Evolutionary conservation across 1,140 invertebrate species (phyloP), one percentile per base, ranked within the genome.

Genomic region (Zeugodacus cucurbitae): DNA sequence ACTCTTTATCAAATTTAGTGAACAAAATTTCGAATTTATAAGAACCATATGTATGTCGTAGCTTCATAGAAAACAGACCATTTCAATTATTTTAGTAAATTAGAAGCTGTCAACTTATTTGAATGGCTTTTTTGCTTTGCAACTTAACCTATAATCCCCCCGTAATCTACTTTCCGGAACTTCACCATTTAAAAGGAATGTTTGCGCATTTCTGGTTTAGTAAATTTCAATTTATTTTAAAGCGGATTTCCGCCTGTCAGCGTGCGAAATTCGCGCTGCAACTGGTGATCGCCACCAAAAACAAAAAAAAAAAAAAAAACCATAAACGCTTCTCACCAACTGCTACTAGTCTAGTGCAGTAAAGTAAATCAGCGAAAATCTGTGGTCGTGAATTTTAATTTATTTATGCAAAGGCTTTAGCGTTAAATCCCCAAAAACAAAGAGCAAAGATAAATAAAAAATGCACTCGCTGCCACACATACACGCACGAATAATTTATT

Each of bases 181-280:
- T 34, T 17, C 26, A 67, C 26, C 29, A 67, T 67, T 67, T 67
- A 67, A 67, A 67, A 32, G 3, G 62, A 67, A 32, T 67, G 26
- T 67, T 32, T 32, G 62, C 29, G 62, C 29, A 62, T 29, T 62
- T 62, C 26, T 17, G 59, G 59, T 62, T 62, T 62, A 26, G 59
- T 62, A 67, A 67, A 32, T 67, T 67, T 67, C 62, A 67, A 67
- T 67, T 67, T 67, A 74, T 74, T 74, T 41, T 74, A 37, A 74
- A 74, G 67, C 34, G 67, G 32, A 74, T 74, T 74, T 74, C 67
- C 67, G 32, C 67, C 20, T 37, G 34, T 74, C 34, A 74, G 67
- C 32, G 5, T 20, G 20, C 17, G 34, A 74, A 74, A 41, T 37
- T 74, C 17, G 5, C 3, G 7, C 3, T 34, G 67, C 32, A 37